Evolutionary conservation across 1,140 invertebrate genomes (phyloP), one percentile per base, ranked within the genome.

Genomic region (Trichomalopsis sarcophagae): DNA sequence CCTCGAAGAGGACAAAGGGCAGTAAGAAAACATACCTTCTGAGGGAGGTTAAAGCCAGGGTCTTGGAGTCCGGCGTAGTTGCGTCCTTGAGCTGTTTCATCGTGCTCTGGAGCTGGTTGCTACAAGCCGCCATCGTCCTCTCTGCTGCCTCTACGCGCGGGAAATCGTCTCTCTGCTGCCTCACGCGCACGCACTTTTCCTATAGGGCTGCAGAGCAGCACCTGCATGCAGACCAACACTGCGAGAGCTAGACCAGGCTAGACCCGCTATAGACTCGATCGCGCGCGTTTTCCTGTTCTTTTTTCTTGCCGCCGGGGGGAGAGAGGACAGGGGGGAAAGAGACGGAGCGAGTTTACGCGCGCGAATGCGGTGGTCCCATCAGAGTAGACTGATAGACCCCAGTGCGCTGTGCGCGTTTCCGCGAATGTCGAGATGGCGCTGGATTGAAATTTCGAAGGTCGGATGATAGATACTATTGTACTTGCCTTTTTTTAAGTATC

Each of bases 21-120:
- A 71, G 23, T 30, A 30, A 14, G 10, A 30, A 21, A 62, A 23
- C n/a, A 13, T 81, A 85, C 84, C 78, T 81, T 76, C 73, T 62
- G 1, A 85, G 47, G 1, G 84, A 81, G 78, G 84, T 85, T 69
- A 85, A 44, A 10, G 84, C 78, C 13, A n/a, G 44, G 2, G 14
- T 76, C 17, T 76, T 74, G 7, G 36, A 75, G 0, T 85, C 73
- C 9, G 40, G n/a, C 1, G 78, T 74, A 5, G 17, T 50, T 10
- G 74, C 78, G 6, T 85, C 84, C n/a, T 47, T 76, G 17, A 85
- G 36, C 2, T n/a, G 81, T n/a, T 71, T 66, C 47, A 85, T 75
- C 10, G 66, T 79, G 27, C 62, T 76, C 13, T 76, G 78, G 44
- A 81, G 55, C 55, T 62, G 55, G 17, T 62, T 62, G 33, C 62